phyloP scores from a whole-genome alignment of 2,888 invertebrate species.

The Trileptium ribeirensis region DNA sequence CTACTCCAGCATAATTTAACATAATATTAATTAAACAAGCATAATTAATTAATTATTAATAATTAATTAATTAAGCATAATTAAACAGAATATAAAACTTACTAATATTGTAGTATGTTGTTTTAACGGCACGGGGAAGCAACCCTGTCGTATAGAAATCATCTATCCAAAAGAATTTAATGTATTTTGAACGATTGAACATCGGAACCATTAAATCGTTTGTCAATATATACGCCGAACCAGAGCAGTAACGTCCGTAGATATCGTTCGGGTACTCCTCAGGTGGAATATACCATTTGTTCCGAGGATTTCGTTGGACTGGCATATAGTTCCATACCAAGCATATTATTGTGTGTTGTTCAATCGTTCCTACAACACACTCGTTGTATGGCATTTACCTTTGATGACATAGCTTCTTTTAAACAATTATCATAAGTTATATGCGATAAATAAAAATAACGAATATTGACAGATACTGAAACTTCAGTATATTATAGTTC shows the following conservation, averaged over 20 bases:
- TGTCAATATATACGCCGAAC: conserved; percentile 52
- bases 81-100: too few species aligned
- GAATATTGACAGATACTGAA: too few species aligned
- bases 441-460: too few species aligned
- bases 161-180: conserved; percentile 27
- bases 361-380: neutral
- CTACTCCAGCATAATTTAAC: too few species aligned
- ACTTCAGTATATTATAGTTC: too few species aligned
- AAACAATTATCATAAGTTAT: too few species aligned
- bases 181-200: conserved; percentile 41
- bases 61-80: too few species aligned
- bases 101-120: conserved; percentile 11
- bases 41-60: too few species aligned
- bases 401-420: too few species aligned
- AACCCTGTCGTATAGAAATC: conserved; percentile 26
- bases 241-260: conserved; percentile 53
- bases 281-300: conserved; percentile 53
- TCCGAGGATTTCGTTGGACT: conserved; percentile 48
- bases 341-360: conserved; percentile 43
- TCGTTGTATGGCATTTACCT: too few species aligned
- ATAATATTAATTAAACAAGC: too few species aligned
- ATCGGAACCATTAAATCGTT: conserved; percentile 46
- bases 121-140: conserved; percentile 7
- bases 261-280: conserved; percentile 48
- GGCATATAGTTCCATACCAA: conserved; percentile 52